phyloP scores from a whole-genome alignment of 2,797 vertebrate species.

The Toxotes lorentzi region DNA sequence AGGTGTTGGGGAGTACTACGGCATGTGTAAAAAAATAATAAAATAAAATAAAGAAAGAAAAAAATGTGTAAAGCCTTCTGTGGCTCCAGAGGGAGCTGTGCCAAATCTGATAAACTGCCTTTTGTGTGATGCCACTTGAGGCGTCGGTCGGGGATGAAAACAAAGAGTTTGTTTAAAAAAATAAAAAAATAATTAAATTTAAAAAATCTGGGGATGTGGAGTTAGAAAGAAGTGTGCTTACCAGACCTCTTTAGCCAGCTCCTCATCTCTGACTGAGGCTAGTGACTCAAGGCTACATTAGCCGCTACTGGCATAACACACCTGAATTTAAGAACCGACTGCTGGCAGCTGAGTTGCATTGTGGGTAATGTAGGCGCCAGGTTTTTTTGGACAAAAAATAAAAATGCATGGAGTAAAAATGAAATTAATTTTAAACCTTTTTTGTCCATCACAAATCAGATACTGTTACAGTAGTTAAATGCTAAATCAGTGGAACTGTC shows the following conservation, averaged over 20 bases:
- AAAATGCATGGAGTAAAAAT: conserved; percentile 16
- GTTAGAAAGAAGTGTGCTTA: not conserved
- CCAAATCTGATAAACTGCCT: not conserved
- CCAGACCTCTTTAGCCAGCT: not conserved
- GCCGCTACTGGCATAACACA: conserved; percentile 21
- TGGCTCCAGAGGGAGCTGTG: not conserved
- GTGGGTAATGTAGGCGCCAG: conserved; percentile 22
- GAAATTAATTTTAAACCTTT: not conserved
- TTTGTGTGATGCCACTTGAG: conserved; percentile 11
- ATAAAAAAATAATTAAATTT: not conserved
- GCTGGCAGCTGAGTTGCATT: conserved; percentile 26
- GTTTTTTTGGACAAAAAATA: conserved; percentile 38
- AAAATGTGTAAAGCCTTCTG: not conserved
- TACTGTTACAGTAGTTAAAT: not conserved
- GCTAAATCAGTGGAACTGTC: not conserved
- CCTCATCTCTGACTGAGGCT: conserved; percentile 29
- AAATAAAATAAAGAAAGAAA: too few relatives aligned
- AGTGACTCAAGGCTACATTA: conserved; percentile 34
- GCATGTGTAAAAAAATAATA: not conserved
- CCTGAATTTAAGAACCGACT: not conserved
- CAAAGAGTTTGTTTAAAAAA: not conserved
- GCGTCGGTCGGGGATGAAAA: not conserved
- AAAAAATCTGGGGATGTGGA: not conserved
- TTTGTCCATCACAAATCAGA: not conserved
- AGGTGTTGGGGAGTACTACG: not conserved